Conservation (phyloP, 2,797 vertebrate species). For the Pseudochirops cupreus region DNA sequence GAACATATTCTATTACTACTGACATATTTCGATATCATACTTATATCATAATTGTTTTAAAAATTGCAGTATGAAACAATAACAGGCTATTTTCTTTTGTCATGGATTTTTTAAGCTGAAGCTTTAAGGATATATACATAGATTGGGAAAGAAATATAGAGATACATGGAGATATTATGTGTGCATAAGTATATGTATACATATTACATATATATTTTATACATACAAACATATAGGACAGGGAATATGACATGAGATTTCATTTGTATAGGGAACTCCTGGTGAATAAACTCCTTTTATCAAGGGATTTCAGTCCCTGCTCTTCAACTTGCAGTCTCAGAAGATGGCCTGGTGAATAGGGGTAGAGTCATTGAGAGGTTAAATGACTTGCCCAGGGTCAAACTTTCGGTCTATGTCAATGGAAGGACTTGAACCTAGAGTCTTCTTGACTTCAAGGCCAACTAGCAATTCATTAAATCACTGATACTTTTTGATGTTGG, state of each 20-base stretch:
- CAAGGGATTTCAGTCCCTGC: not conserved
- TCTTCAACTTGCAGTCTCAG: not conserved
- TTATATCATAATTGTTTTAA: not conserved
- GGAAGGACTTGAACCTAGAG: not conserved
- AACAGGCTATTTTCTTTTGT: not conserved
- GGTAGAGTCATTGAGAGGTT: not conserved
- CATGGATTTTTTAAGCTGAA: not conserved
- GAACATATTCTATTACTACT: not conserved
- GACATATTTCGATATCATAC: not conserved
- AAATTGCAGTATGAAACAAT: conserved; percentile 4
- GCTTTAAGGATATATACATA: not conserved
- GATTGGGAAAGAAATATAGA: not conserved
- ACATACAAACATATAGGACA: not conserved
- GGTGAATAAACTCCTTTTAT: not conserved
- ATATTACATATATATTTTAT: not conserved
- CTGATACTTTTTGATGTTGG: conserved; percentile 2
- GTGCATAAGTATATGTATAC: not conserved
- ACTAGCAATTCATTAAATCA: not conserved
- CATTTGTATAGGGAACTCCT: not conserved
- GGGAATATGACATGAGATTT: not conserved
- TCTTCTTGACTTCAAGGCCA: not conserved
- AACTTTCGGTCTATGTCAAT: not conserved
- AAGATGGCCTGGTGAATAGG: not conserved
- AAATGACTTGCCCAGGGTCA: not conserved
- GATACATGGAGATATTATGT: not conserved